These are phyloP conservation scores for Cheilosia vulpina DNA, from an alignment of 2,888 invertebrate species.

Conservation along the genomic window DNA sequence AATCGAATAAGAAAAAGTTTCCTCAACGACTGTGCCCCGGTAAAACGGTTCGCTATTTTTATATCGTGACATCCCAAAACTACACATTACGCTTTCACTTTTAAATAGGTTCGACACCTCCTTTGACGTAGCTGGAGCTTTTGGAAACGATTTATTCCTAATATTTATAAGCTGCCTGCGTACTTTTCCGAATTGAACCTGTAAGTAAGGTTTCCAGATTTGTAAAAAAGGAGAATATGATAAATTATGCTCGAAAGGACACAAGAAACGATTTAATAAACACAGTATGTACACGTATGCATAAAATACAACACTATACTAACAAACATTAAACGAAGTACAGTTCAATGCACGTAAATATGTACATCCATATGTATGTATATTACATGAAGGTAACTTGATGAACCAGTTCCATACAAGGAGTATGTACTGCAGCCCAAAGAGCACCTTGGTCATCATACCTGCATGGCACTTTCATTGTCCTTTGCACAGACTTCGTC, in stretches of 20 bases:
- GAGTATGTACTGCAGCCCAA: neutral
- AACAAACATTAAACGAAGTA: neutral
- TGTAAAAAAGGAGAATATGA: slow-evolving; percentile 2
- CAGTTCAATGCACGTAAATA: neutral
- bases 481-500: neutral
- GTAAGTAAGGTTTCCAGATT: neutral
- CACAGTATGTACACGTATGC: slow-evolving; percentile 4
- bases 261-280: slow-evolving; percentile 12
- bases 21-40: slow-evolving; percentile 1
- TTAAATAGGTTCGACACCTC: neutral
- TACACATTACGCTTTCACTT: neutral
- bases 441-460: slow-evolving; percentile 1
- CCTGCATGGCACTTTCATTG: slow-evolving; percentile 12
- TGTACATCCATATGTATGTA: neutral
- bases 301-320: neutral
- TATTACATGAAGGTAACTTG: neutral
- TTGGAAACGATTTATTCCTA: slow-evolving; percentile 8
- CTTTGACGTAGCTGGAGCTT: neutral
- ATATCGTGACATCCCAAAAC: neutral
- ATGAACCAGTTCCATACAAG: neutral
- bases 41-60: slow-evolving; percentile 6
- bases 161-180: slow-evolving; percentile 11
- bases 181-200: slow-evolving; percentile 13
- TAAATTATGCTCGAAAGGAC: neutral
- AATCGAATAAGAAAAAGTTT: slow-evolving; percentile 16